Evolutionary conservation across 2,888 invertebrate species (phyloP).

Genomic region (Calliphora vomitoria): DNA sequence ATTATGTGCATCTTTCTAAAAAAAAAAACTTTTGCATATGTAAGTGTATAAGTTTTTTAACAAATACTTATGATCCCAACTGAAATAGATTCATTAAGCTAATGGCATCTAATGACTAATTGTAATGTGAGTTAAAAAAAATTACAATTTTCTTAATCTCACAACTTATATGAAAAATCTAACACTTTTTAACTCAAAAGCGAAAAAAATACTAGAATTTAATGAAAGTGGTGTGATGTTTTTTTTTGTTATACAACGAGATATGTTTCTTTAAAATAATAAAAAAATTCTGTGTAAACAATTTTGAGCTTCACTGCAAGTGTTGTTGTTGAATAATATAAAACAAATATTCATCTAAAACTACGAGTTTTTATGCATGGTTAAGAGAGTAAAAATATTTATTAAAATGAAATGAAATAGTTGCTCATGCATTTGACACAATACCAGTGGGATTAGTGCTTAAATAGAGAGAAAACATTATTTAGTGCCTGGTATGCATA

Average conservation of each 20-base stretch:
- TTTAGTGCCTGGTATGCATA: not conserved
- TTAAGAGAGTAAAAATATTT: constrained; percentile 14
- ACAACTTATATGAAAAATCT: not conserved
- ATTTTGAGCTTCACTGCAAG: not conserved
- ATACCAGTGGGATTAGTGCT: constrained; percentile 33
- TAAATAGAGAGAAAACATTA: not conserved
- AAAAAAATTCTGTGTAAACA: not conserved
- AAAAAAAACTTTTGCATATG: constrained; percentile 9
- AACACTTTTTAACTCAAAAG: not conserved
- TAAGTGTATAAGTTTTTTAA: not conserved
- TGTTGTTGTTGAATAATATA: constrained; percentile 21
- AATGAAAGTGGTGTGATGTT: not conserved
- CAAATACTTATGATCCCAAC: constrained; percentile 52
- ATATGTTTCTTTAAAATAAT: constrained; percentile 3
- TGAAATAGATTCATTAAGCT: constrained; percentile 67
- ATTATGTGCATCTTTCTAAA: constrained; percentile 23
- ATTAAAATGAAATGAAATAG: constrained; percentile 60
- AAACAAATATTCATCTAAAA: constrained; percentile 30
- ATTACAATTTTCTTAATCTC: not conserved
- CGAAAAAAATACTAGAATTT: not conserved
- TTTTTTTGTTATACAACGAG: not conserved
- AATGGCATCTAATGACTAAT: constrained; percentile 72
- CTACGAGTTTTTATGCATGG: constrained; percentile 12
- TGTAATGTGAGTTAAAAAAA: constrained; percentile 21
- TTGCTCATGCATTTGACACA: constrained; percentile 57